A percentile compares a stretch with the other conserved stretches of the same genome.
Evolutionary conservation across 2,888 invertebrate genomes (phyloP).

Genomic region (Gortyna flavago): DNA sequence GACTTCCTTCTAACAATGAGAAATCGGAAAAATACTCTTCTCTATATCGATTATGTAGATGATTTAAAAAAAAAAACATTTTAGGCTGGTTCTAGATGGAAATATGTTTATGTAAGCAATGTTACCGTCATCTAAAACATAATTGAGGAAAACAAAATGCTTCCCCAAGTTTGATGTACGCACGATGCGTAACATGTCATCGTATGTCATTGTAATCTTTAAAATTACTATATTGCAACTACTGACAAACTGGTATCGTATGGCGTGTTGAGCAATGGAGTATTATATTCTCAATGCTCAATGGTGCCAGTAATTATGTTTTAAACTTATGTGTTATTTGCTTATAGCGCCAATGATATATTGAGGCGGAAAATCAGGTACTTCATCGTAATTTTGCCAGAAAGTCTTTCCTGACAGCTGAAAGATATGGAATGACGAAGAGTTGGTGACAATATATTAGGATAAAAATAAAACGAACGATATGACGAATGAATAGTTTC

Average conservation of each 20-base stretch:
- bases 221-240: conserved; percentile 45
- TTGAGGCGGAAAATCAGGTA: not conserved
- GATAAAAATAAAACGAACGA: no score
- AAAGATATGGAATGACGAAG: not conserved
- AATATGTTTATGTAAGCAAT: no score
- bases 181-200: conserved; percentile 10
- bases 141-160: not conserved
- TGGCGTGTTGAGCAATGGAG: conserved; percentile 40
- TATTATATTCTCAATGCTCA: conserved; percentile 31
- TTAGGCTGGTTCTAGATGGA: no score
- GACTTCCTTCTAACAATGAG: not conserved
- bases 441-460: not conserved
- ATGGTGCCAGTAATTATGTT: conserved; percentile 33
- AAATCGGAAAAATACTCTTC: not conserved
- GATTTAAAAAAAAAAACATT: not conserved
- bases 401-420: not conserved
- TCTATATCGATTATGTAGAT: not conserved
- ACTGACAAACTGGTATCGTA: conserved; percentile 47
- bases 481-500: not conserved
- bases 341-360: not conserved
- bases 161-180: not conserved
- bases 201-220: conserved; percentile 25
- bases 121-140: not conserved
- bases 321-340: conserved; percentile 12
- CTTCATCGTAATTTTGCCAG: not conserved